phyloP scores from a whole-genome alignment of 2,888 invertebrate genomes.

The Chrysodeixis includens region DNA sequence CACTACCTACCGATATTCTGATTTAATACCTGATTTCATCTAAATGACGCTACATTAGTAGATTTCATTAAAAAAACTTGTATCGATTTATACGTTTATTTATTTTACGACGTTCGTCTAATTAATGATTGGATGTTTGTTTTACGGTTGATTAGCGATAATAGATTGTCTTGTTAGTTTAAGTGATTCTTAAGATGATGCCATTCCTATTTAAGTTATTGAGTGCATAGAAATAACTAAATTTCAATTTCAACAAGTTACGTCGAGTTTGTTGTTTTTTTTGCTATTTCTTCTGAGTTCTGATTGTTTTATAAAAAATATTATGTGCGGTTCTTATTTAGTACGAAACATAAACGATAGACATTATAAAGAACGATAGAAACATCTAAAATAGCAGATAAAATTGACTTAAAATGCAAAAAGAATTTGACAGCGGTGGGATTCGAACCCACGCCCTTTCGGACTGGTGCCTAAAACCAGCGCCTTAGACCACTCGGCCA shows the following conservation, averaged over 20 bases:
- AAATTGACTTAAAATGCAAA: constrained; percentile 47
- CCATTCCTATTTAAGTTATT: background rate
- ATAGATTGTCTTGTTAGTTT: constrained; percentile 4
- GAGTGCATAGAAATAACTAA: background rate
- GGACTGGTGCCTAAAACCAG: constrained; percentile 93
- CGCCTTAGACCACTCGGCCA: constrained; percentile 93
- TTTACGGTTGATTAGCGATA: constrained; percentile 8
- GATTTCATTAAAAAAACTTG: constrained; percentile 14
- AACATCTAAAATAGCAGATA: too few relatives aligned
- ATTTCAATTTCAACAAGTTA: too few relatives aligned
- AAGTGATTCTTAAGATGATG: background rate
- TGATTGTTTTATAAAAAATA: too few relatives aligned
- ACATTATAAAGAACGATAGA: too few relatives aligned
- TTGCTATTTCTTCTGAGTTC: too few relatives aligned
- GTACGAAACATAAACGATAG: too few relatives aligned
- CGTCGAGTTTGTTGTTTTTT: too few relatives aligned
- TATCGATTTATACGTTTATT: constrained; percentile 24
- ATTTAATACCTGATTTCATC: constrained; percentile 8
- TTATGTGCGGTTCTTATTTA: too few relatives aligned
- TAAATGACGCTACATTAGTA: background rate
- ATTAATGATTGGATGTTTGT: constrained; percentile 9
- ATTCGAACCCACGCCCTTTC: constrained; percentile 93
- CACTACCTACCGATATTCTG: constrained; percentile 1
- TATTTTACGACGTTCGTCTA: background rate
- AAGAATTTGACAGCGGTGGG: constrained; percentile 90